Evolutionary conservation across 1,140 invertebrate genomes (phyloP), one percentile per base, ranked within the genome.

Genomic region (Sitobion miscanthi): DNA sequence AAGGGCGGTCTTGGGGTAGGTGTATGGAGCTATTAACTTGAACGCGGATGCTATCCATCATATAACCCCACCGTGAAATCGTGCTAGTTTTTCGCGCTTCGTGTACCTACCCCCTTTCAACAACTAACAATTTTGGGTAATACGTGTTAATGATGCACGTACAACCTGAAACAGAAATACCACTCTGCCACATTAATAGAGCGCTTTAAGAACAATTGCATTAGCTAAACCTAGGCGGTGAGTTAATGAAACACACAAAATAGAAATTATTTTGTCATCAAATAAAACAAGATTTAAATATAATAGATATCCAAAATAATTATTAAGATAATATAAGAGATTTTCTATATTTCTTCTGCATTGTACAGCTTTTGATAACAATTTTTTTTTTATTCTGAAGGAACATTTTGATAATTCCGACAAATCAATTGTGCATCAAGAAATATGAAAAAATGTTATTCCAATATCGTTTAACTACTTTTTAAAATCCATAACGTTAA

Each of bases 31-130:
- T 85, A 92, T 92, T 92, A 92, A 92, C 62, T 92, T 38, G 77
- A 35, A 83, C 69, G 91, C n/a, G 77, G 52, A 82, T 49, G 45
- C 69, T 92, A 92, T 92, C 77, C 91, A 85, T 92, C 91, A 92
- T 82, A 92, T 23, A 52, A 42, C 69, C 47, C 21, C 91, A 25
- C 91, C 47, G 23, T 52, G 91, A 83, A 92, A 92, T 92, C 77
- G 91, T 54, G 91, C 69, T 85, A 52, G 62, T 52, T 92, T 92
- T 82, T 82, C 91, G 91, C 47, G 21, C 69, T 52, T 23, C 38
- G 57, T 83, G 69, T 89, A 54, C 87, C 87, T 54, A 89, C 87
- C 86, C 30, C 49, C 49, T 89, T 89, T 89, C 88, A 57, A 89
- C 88, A 57, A 89, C 49, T 42, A 57, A 89, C 88, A 89, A 35